Conservation (phyloP, 2,113 vertebrate species). For the Pristiophorus japonicus region DNA sequence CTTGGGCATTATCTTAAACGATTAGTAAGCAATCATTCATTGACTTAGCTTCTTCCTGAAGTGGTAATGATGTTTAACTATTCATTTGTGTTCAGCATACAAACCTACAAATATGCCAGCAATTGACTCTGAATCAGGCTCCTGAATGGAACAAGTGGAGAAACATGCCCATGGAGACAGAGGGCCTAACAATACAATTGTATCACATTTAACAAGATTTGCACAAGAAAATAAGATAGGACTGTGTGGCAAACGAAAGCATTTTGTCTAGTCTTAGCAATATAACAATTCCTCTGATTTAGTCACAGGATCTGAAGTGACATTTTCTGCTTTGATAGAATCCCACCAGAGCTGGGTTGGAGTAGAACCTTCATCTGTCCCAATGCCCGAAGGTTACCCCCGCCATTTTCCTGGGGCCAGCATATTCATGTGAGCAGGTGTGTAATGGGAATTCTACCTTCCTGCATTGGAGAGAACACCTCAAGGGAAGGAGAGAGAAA, state of each 20-base stretch:
- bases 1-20: not conserved
- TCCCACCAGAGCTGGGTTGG: not conserved
- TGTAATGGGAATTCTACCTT: not conserved
- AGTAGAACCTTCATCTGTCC: not conserved
- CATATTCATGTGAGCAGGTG: not conserved
- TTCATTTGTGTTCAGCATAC: not conserved
- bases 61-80: slow-evolving; percentile 13
- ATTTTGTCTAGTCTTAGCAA: not conserved
- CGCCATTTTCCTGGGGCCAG: not conserved
- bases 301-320: not conserved
- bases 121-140: not conserved
- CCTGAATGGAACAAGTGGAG: not conserved
- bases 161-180: not conserved
- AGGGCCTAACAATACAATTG: not conserved
- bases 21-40: not conserved
- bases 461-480: not conserved
- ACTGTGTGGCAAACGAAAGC: not conserved
- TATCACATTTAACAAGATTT: not conserved
- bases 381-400: not conserved
- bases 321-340: not conserved
- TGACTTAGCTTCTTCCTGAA: not conserved
- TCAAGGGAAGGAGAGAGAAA: not conserved
- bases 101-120: not conserved
- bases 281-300: too few relatives aligned
- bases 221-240: not conserved